Base-by-base conservation (phyloP, 1,140 invertebrate species). In the Drosophila pseudoananassae region DNA sequence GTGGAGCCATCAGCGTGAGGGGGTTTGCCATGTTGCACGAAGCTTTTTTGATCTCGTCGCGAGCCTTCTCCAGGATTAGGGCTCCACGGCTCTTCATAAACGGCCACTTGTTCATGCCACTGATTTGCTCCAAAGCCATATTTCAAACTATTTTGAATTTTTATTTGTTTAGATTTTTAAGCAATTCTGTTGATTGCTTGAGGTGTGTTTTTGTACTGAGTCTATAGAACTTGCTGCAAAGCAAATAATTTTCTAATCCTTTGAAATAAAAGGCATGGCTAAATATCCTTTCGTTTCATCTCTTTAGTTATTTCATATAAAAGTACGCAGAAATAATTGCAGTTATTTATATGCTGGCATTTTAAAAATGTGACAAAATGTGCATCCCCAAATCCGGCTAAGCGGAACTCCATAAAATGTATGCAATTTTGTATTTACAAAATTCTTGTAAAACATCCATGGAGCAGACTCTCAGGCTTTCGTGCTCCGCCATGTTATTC, bases 11-110 rank as follows among this genome's bases (percentile, higher is more conserved):
- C 14, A 96, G 91, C 69, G 93, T 91, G 46, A 93, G 84, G 64
- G 94, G 94, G 77, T 94, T 93, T 2, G 78, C 54, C 59, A 96
- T 94, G 92, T 96, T 96, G 57, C 90, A 91, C 46, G 92, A 27
- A 2, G 25, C 29, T 0, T 7, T 31, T 3, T 14, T 49, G 17
- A 43, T 3, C 90, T 65, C 93, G 87, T 31, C 90, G 63, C 4
- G 77, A 63, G 38, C 47, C 8, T 20, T 25, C 0, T 17, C 25
- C 2, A 8, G 14, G 15, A 9, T n/a, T 4, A 31, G 40, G 2
- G 1, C 60, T 90, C 88, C 10, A 7, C 2, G 17, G 90, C 91
- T 71, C 73, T 92, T 75, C 84, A 93, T 92, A 52, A 93, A 90
- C 14, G 64, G 83, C 75, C 91, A 91, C 8, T 94, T 93, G 60